Evolutionary conservation across 1,140 invertebrate genomes (phyloP).

Genomic region (Olivierus martensii): DNA sequence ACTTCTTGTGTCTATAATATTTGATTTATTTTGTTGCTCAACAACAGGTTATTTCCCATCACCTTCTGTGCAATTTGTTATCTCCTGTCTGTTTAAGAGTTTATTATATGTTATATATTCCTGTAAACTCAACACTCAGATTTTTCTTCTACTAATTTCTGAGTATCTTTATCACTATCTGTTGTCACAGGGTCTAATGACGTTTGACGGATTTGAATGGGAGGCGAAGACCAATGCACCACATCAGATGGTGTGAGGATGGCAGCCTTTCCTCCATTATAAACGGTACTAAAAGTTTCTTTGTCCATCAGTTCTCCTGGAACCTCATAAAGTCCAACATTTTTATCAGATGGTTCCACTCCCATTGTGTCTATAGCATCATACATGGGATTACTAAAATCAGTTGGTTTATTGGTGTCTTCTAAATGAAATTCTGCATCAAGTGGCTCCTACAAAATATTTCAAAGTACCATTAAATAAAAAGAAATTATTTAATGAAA

Average conservation of each 20-base stretch:
- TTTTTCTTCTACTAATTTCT: constrained; percentile 67
- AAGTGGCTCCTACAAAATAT: constrained; percentile 41
- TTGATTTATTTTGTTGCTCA: no score
- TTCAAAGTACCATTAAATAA: no score
- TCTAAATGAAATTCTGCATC: constrained; percentile 62
- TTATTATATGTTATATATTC: no score
- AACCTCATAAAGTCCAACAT: constrained; percentile 36
- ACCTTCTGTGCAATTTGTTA: no score
- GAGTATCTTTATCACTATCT: constrained; percentile 84
- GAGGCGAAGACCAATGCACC: constrained; percentile 50
- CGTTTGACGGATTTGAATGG: constrained; percentile 51
- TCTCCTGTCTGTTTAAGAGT: no score
- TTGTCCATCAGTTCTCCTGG: constrained; percentile 55
- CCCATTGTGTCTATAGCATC: constrained; percentile 43
- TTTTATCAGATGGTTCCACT: constrained; percentile 5
- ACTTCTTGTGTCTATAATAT: no score
- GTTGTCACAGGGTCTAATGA: constrained; percentile 64
- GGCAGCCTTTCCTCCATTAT: constrained; percentile 35
- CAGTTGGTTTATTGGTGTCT: constrained; percentile 59
- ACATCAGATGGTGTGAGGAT: constrained; percentile 65
- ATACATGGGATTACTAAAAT: constrained; percentile 94
- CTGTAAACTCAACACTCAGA: constrained; percentile 32
- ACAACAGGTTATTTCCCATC: no score
- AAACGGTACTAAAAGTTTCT: constrained; percentile 28
- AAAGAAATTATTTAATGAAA: no score